phyloP scores from a whole-genome alignment of 2,113 vertebrate genomes.

The Meriones unguiculatus region DNA sequence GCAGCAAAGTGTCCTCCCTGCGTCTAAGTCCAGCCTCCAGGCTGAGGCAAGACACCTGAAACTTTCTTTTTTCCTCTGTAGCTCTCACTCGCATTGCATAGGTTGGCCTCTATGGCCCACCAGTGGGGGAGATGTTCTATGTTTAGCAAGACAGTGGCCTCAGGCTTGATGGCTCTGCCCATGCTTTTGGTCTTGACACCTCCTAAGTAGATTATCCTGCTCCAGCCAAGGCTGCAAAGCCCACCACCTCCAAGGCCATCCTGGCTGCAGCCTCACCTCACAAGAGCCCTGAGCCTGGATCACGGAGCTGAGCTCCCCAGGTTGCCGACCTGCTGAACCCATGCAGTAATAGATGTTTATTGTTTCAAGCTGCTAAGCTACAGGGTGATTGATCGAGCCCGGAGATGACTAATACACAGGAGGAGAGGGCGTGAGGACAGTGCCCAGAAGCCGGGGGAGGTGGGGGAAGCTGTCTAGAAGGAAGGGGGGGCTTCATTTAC shows the following conservation, averaged over 20 bases:
- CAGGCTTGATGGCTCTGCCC: neutral
- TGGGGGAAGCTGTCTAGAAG: neutral
- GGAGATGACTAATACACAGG: neutral
- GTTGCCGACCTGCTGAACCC: neutral
- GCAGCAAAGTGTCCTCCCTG: neutral
- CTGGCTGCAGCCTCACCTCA: neutral
- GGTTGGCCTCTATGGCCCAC: neutral
- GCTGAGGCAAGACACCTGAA: fast-evolving
- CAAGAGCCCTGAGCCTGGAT: neutral
- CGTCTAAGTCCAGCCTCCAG: neutral
- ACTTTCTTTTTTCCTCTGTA: neutral
- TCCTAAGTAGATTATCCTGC: neutral
- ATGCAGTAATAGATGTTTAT: neutral
- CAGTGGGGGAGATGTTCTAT: neutral
- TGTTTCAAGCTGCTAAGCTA: neutral
- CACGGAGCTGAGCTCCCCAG: neutral
- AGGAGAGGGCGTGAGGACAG: neutral
- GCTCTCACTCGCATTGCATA: fast-evolving
- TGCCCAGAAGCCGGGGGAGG: neutral
- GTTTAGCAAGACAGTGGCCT: neutral
- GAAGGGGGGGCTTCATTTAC: neutral
- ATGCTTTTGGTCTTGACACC: neutral
- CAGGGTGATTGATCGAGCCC: neutral
- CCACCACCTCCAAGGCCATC: neutral
- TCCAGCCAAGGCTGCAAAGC: neutral